A percentile compares a stretch with the other conserved stretches of the same genome.
Evolutionary conservation across 2,797 vertebrate genomes (phyloP).

Genomic region (Atherinosoma microstoma): DNA sequence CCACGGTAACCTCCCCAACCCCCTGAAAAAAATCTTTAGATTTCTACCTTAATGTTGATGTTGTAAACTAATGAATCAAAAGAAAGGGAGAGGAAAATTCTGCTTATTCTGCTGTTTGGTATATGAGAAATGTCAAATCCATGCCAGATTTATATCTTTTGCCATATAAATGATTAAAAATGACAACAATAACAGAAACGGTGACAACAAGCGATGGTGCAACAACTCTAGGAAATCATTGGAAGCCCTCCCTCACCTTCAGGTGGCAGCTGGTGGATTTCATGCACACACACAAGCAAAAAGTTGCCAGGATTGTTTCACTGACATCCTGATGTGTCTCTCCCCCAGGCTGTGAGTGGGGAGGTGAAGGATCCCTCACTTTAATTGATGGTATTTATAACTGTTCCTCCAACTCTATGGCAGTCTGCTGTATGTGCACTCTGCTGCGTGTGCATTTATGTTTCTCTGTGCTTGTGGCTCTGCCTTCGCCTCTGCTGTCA

Average conservation of each 20-base stretch:
- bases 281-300: slow-evolving; percentile 11
- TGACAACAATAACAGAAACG: neutral
- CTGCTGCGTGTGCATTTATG: slow-evolving; percentile 51
- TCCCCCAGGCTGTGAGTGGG: slow-evolving; percentile 79
- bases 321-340: slow-evolving; percentile 75
- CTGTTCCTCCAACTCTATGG: slow-evolving; percentile 65
- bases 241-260: slow-evolving; percentile 15
- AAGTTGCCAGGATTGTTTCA: slow-evolving; percentile 48
- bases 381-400: slow-evolving; percentile 83
- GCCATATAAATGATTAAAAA: slow-evolving; percentile 7
- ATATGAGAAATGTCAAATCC: slow-evolving; percentile 9
- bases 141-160: slow-evolving; percentile 10
- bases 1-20: slow-evolving; percentile 58
- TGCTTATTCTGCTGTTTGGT: neutral
- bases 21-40: neutral
- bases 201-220: slow-evolving; percentile 1
- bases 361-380: slow-evolving; percentile 74
- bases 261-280: slow-evolving; percentile 29
- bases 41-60: slow-evolving; percentile 16
- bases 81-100: neutral
- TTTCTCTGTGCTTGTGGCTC: slow-evolving; percentile 43
- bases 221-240: slow-evolving; percentile 13
- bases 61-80: slow-evolving; percentile 16
- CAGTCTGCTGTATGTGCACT: slow-evolving; percentile 62
- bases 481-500: slow-evolving; percentile 37